Base-by-base conservation (phyloP, 2,113 vertebrate species). In the Leptocoma aspasia region DNA sequence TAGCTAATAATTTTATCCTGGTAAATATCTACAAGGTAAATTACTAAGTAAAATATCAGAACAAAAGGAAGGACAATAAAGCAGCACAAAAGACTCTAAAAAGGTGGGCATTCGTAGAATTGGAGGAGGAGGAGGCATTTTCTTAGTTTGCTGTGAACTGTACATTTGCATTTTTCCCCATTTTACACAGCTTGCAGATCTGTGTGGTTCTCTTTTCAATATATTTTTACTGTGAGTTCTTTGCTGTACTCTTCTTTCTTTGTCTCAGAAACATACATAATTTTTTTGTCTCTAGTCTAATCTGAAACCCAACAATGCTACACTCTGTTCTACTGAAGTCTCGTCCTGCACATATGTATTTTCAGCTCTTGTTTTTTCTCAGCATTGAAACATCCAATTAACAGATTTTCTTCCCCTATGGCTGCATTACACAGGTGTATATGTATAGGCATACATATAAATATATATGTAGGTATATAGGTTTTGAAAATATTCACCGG, bases 121-220 rank as follows among this genome's bases (percentile, higher is more conserved):
- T 50, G 49, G 37, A 82, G 41, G 54, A 47, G 7, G 31, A 76
- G 12, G 9, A 78, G 7, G 6, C 12, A 27, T 49, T 72, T 63
- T 7, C 3, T 75, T 57, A 41, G 37, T 69, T 69, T 91, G 7
- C 35, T 75, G 23, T 66, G 42, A 77, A 31, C 13, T 0, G 0
- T 33, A 39, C 61, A 5, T 57, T 92, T 92, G 10, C 13, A 26
- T 56, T 71, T 3, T 0, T 4, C 17, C 22, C 14, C 1, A 1
- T 77, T 92, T 72, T 75, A 33, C 4, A 20, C 7, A 47, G 11
- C 7, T 13, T 88, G 9, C 6, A 15, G 39, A 65, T 15, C 57
- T 31, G 2, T 2, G 1, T 27, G 10, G 24, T 64, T 79, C 7
- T 66, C 19, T 37, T 91, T 69, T 64, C 49, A 35, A 7, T 23